Percentiles rank a stretch among this genome's conserved stretches.
Conservation (phyloP, 2,888 invertebrate genomes). For the Phalera bucephala region DNA sequence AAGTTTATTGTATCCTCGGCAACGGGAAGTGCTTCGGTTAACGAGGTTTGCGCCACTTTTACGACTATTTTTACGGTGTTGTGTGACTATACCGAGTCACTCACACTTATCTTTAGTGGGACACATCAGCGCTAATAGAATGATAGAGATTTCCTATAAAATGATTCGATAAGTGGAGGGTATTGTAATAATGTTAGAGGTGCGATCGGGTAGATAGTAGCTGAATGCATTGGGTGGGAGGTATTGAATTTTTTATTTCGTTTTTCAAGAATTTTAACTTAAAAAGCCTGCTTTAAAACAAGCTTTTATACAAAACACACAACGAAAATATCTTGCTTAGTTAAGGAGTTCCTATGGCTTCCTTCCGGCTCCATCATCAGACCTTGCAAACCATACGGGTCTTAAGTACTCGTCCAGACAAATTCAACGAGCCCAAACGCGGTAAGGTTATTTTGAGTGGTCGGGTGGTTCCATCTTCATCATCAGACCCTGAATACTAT, state of each 20-base stretch:
- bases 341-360: too few relatives aligned
- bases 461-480: too few relatives aligned
- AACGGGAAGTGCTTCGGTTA: constrained; percentile 56
- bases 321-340: too few relatives aligned
- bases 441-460: too few relatives aligned
- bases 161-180: constrained; percentile 60
- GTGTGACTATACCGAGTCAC: constrained; percentile 32
- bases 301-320: too few relatives aligned
- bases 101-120: constrained; percentile 37
- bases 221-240: too few relatives aligned
- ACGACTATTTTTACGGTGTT: constrained; percentile 54
- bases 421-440: too few relatives aligned
- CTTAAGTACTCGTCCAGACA: too few relatives aligned
- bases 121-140: constrained; percentile 32
- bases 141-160: constrained; percentile 45
- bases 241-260: too few relatives aligned
- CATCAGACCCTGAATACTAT: too few relatives aligned
- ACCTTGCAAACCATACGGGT: constrained; percentile 34
- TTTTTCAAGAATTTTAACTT: constrained; percentile 63
- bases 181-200: constrained; percentile 60
- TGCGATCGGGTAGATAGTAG: constrained; percentile 47
- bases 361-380: too few relatives aligned
- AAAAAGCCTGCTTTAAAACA: too few relatives aligned
- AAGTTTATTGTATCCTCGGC: constrained; percentile 58
- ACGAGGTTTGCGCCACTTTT: constrained; percentile 55